phyloP scores from a whole-genome alignment of 2,888 invertebrate species.

The Sphaeridia pumilis region DNA sequence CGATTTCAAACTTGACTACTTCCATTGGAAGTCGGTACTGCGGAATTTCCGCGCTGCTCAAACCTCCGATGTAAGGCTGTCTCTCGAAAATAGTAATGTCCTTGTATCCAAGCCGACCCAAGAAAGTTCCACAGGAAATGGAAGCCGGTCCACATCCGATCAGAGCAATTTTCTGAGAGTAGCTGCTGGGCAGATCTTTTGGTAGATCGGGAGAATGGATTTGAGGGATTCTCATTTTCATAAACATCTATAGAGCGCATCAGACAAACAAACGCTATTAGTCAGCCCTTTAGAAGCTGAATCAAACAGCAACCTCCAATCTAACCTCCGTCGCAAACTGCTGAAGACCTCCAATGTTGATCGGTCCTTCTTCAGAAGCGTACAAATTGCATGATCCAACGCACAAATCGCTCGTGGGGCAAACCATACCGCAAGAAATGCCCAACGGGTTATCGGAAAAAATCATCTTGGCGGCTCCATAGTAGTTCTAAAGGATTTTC shows the following conservation, averaged over 20 bases:
- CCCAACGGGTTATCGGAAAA: conserved; percentile 95
- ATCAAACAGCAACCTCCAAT: not conserved
- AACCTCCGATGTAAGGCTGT: conserved; percentile 71
- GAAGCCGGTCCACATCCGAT: conserved; percentile 95
- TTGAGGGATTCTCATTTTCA: conserved; percentile 85
- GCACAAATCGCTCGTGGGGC: conserved; percentile 95
- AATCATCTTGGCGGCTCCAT: conserved; percentile 91
- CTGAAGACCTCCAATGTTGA: conserved; percentile 96
- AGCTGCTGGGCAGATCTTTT: conserved; percentile 18
- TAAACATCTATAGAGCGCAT: conserved; percentile 55
- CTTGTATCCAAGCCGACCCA: conserved; percentile 84
- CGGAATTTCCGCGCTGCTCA: conserved; percentile 92
- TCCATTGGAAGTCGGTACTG: conserved; percentile 89
- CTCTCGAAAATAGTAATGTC: conserved; percentile 88
- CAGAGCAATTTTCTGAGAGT: conserved; percentile 61
- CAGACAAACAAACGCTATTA: not conserved
- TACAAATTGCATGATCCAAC: conserved; percentile 95
- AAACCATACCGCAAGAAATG: conserved; percentile 94
- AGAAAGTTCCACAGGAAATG: conserved; percentile 88
- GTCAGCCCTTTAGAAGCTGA: not conserved
- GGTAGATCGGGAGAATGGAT: conserved; percentile 59
- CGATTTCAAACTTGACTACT: conserved; percentile 85
- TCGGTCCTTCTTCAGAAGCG: conserved; percentile 92
- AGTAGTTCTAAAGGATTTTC: conserved; percentile 62
- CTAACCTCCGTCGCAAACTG: conserved; percentile 89